These are phyloP conservation scores for Acipenser transmontanus DNA, from an alignment of 2,797 vertebrate genomes.

Conservation along the genomic window DNA sequence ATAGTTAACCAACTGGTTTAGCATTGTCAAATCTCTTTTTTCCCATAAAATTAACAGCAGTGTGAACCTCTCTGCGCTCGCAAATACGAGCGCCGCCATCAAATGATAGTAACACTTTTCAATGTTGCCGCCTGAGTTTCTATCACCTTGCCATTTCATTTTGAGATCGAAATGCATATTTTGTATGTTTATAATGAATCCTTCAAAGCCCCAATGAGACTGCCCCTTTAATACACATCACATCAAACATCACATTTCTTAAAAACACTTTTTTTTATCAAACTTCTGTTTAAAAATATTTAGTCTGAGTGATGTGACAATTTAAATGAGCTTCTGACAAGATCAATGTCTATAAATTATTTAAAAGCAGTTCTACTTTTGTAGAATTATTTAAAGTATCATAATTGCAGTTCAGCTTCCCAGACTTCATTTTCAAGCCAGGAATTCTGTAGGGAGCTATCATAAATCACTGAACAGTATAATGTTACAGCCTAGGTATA, in stretches of 20 bases:
- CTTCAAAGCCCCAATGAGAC: too few relatives aligned
- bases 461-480: constrained; percentile 75
- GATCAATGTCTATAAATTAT: constrained; percentile 77
- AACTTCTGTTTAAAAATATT: constrained; percentile 66
- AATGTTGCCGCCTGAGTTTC: too few relatives aligned
- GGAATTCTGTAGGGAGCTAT: constrained; percentile 80
- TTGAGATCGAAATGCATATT: too few relatives aligned
- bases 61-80: too few relatives aligned
- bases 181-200: too few relatives aligned
- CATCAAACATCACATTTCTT: constrained; percentile 9
- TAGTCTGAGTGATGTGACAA: constrained; percentile 69
- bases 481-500: constrained; percentile 76
- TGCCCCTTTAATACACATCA: constrained; percentile 26
- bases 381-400: constrained; percentile 91
- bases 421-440: constrained; percentile 66
- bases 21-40: too few relatives aligned
- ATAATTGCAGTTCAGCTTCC: constrained; percentile 76
- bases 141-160: too few relatives aligned
- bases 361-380: constrained; percentile 83
- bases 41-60: too few relatives aligned
- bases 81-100: too few relatives aligned
- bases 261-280: constrained; percentile 1
- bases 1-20: too few relatives aligned
- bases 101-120: too few relatives aligned
- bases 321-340: constrained; percentile 69